These are phyloP conservation scores for Lithobius niger DNA, from an alignment of 1,140 invertebrate species.

Conservation along the genomic window DNA sequence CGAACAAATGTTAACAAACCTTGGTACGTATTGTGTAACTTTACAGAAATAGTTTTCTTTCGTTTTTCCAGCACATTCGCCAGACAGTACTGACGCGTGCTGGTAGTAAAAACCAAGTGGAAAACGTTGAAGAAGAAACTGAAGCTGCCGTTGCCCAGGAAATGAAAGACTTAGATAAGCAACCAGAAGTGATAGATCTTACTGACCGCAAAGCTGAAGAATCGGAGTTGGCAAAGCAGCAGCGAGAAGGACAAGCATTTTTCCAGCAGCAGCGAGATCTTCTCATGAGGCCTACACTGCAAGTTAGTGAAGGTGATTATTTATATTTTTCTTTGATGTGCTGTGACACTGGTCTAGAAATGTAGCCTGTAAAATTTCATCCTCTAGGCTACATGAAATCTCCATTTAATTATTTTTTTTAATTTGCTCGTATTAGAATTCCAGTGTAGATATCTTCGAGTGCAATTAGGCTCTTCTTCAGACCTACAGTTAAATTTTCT, in stretches of 20 bases:
- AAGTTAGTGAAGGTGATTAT: constrained; percentile 40
- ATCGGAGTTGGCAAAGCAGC: constrained; percentile 44
- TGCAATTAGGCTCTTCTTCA: no score
- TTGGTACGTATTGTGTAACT: no score
- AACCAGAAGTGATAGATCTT: constrained; percentile 51
- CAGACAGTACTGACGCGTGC: constrained; percentile 73
- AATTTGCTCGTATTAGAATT: no score
- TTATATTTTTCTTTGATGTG: constrained; percentile 5
- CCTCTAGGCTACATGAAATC: no score
- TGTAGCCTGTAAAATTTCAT: no score
- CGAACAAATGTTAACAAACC: no score
- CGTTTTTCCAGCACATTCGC: constrained; percentile 57
- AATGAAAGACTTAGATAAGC: constrained; percentile 29
- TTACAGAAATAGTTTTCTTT: no score
- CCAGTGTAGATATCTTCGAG: no score
- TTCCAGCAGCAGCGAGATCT: constrained; percentile 46
- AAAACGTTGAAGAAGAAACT: constrained; percentile 45
- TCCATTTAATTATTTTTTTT: no score
- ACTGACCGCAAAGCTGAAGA: constrained; percentile 48
- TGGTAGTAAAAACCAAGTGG: constrained; percentile 47
- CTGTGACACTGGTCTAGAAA: no score
- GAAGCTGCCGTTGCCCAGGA: constrained; percentile 39
- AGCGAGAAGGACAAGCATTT: constrained; percentile 24
- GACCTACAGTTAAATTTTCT: no score
- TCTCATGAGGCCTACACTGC: constrained; percentile 44